Base-by-base conservation (phyloP, 2,113 vertebrate species). In the Piaya cayana region DNA sequence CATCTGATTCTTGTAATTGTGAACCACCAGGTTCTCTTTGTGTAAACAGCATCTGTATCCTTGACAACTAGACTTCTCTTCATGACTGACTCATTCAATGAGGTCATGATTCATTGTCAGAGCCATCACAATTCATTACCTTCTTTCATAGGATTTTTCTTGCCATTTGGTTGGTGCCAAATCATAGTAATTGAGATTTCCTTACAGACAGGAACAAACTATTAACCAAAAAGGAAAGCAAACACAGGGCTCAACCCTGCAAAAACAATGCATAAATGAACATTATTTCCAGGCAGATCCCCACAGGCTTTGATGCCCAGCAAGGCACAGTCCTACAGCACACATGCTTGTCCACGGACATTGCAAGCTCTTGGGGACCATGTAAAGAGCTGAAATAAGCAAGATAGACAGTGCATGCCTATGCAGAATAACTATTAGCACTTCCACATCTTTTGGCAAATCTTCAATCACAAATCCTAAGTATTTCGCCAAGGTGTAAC, bases 41-140 rank as follows among this genome's bases (percentile, higher is more conserved):
- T 77, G 87, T 90, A 94, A 86, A 84, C 34, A 75, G 78, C 64
- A 87, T 69, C 23, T 72, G 81, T 89, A 90, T 70, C 90, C 92
- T 84, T 94, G 88, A 88, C 65, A 93, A 84, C 62, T 30, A 91
- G 93, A 74, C 34, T 69, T 75, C n/a, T 56, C 69, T 91, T 82
- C 37, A 59, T 60, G 78, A 84, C 65, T 82, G 60, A 74, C 45
- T 94, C 53, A 55, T 72, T 95, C 79, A 75, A 12, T 82, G 64
- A 92, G 86, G 83, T 93, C 87, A 85, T 49, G 52, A 80, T 83
- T 93, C 69, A 60, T 39, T 94, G 71, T 88, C 69, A 79, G 50
- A 87, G 59, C 30, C 81, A 88, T 86, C 85, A 81, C 50, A 92
- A 95, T 74, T 78, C 83, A 92, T 89, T 69, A 70, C 37, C 20